These are phyloP conservation scores for Noctilio leporinus DNA, from an alignment of 2,113 vertebrate genomes.

Conservation along the genomic window DNA sequence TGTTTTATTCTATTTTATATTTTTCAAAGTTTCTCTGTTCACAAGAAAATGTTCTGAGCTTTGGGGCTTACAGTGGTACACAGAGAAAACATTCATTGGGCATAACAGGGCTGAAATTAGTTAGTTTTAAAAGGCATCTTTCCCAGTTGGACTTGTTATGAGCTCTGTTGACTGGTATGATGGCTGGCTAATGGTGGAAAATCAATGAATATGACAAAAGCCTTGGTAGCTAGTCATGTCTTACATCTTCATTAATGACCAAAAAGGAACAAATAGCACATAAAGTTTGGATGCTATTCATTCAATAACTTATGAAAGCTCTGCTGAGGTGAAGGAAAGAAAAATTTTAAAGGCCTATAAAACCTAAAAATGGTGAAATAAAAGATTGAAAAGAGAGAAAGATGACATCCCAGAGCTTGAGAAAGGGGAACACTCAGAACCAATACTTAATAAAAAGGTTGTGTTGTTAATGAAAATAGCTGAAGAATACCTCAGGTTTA, in stretches of 20 bases:
- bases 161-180: not conserved
- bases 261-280: constrained; percentile 34
- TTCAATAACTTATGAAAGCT: constrained; percentile 49
- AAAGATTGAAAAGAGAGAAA: constrained; percentile 33
- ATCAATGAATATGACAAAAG: constrained; percentile 17
- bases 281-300: constrained; percentile 43
- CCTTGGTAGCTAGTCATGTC: not conserved
- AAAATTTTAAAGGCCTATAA: not conserved
- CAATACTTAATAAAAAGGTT: not conserved
- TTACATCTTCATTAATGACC: constrained; percentile 19
- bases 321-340: not conserved
- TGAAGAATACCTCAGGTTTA: constrained; percentile 8
- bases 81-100: constrained; percentile 27
- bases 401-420: not conserved
- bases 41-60: constrained; percentile 21
- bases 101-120: constrained; percentile 30
- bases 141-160: constrained; percentile 28
- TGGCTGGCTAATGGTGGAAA: not conserved
- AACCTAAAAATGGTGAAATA: constrained; percentile 24
- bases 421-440: not conserved
- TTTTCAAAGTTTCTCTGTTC: constrained; percentile 57
- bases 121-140: constrained; percentile 44
- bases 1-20: constrained; percentile 60
- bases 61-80: not conserved
- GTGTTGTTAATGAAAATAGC: not conserved